Evolutionary conservation across 2,797 vertebrate species (phyloP).

Genomic region (Dermochelys coriacea): DNA sequence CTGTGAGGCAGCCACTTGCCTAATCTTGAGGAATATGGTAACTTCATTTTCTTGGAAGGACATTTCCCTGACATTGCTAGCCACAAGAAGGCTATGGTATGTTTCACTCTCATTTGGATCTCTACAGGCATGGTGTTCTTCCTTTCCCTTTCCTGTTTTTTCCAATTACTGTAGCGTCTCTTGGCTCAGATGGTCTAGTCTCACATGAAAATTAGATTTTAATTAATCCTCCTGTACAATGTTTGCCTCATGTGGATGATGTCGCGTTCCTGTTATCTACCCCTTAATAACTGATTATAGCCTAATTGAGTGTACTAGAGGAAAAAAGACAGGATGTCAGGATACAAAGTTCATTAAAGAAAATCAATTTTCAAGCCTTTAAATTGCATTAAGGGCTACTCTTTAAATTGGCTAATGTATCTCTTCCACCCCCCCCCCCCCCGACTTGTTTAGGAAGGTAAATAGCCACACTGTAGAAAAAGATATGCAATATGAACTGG

Average conservation of each 20-base stretch:
- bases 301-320: conserved; percentile 65
- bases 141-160: not conserved
- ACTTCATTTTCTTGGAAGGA: not conserved
- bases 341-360: conserved; percentile 75
- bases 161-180: not conserved
- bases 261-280: conserved; percentile 72
- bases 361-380: conserved; percentile 73
- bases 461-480: conserved; percentile 57
- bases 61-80: not conserved
- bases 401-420: conserved; percentile 66
- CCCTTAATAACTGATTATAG: conserved; percentile 50
- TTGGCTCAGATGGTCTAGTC: conserved; percentile 46
- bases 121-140: not conserved
- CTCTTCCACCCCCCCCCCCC: not conserved
- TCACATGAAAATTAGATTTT: conserved; percentile 69
- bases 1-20: not conserved
- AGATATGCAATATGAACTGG: conserved; percentile 43
- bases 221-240: conserved; percentile 64
- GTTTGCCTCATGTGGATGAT: conserved; percentile 55
- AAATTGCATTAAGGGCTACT: conserved; percentile 70
- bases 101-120: not conserved
- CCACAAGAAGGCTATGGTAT: not conserved
- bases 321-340: conserved; percentile 65
- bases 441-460: conserved; percentile 53
- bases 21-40: not conserved